Percentiles rank a stretch among this genome's conserved stretches.
Conservation (phyloP, 2,888 invertebrate genomes). For the Scaptodrosophila latifasciaeformis region DNA sequence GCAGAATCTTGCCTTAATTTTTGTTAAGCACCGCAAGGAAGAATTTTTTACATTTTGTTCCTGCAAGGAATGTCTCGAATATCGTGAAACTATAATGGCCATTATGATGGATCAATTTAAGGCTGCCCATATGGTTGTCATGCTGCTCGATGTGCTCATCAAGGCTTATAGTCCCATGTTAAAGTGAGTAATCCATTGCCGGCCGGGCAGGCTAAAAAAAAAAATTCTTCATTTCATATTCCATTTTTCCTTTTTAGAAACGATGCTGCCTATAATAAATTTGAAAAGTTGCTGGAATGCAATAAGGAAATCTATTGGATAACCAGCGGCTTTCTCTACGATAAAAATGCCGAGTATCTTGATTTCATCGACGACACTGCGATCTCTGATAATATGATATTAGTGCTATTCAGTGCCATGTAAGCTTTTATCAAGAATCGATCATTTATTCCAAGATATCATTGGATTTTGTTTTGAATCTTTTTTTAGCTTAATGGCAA, state of each 20-base stretch:
- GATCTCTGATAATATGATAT: conserved; percentile 73
- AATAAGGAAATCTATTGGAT: conserved; percentile 73
- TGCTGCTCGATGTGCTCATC: conserved; percentile 70
- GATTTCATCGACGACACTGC: conserved; percentile 73
- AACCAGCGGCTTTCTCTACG: conserved; percentile 71
- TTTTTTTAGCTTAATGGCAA: conserved; percentile 75
- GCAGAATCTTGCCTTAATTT: conserved; percentile 70
- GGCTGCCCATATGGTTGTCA: conserved; percentile 72
- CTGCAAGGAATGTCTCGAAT: conserved; percentile 73
- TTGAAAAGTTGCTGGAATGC: conserved; percentile 70
- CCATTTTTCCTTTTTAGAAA: conserved; percentile 52
- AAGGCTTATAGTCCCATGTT: conserved; percentile 73
- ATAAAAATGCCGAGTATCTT: conserved; percentile 72
- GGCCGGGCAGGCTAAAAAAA: too few relatives aligned
- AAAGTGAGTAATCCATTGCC: conserved; percentile 56
- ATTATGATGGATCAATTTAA: conserved; percentile 74
- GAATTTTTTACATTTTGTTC: conserved; percentile 74
- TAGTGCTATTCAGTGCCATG: conserved; percentile 74
- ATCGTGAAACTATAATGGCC: conserved; percentile 72
- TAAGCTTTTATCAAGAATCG: conserved; percentile 41
- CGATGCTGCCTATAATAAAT: conserved; percentile 69
- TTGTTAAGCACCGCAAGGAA: conserved; percentile 68
- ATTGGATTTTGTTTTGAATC: background rate
- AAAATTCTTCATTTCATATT: too few relatives aligned
- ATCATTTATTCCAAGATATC: background rate